A percentile compares a stretch with the other conserved stretches of the same genome.
phyloP scores from a whole-genome alignment of 2,113 vertebrate genomes.

The Papio anubis region DNA sequence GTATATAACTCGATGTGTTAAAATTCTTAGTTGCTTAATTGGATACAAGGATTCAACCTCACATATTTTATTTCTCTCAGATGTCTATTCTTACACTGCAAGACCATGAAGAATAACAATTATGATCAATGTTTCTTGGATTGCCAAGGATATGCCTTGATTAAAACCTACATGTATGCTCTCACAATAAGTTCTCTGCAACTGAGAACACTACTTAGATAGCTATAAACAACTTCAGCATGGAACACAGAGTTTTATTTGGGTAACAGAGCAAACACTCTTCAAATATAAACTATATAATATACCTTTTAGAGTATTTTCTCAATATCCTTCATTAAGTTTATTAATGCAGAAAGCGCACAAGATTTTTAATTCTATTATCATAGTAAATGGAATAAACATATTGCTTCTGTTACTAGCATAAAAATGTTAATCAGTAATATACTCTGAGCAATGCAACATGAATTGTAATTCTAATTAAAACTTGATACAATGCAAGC shows the following conservation, averaged over 20 bases:
- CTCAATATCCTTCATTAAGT: neutral
- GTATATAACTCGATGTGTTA: neutral
- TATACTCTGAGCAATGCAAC: neutral
- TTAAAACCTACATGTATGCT: neutral
- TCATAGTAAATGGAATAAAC: slow-evolving; percentile 40
- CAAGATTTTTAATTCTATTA: slow-evolving; percentile 41
- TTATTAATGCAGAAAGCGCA: neutral
- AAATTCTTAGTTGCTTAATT: neutral
- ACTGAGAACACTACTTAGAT: neutral
- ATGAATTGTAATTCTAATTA: slow-evolving; percentile 67
- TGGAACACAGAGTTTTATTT: neutral
- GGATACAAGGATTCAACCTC: neutral
- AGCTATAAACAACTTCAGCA: neutral
- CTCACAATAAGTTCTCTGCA: neutral
- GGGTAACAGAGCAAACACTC: neutral
- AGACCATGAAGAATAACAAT: neutral
- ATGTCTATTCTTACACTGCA: neutral
- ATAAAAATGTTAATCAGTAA: slow-evolving; percentile 53
- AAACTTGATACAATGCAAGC: slow-evolving; percentile 48
- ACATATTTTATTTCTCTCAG: neutral
- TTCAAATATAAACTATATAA: neutral
- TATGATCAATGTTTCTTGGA: neutral
- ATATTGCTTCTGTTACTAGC: neutral
- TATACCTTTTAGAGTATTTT: neutral
- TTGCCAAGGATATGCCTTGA: neutral